Base-by-base conservation (phyloP, 2,113 vertebrate species). In the Leucopternis melanops region DNA sequence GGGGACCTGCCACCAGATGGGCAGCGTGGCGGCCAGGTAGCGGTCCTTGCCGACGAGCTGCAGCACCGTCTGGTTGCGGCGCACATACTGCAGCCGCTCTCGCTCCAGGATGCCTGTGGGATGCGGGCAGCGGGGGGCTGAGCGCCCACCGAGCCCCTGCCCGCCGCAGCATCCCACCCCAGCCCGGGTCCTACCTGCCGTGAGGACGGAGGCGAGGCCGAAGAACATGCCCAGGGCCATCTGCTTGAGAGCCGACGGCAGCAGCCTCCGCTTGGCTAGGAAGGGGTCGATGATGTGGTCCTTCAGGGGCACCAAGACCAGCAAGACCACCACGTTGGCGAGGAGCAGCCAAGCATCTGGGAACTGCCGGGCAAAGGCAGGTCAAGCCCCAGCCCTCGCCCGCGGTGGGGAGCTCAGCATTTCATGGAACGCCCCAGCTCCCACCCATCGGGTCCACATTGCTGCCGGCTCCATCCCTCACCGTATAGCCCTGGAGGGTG, bases 1-100 rank as follows among this genome's bases (percentile, higher is more conserved):
- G 42, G 98, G 98, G 42, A 96, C 47, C 90, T 98, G 98, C 97
- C 98, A 97, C 95, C 97, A 96, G 85, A 97, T 42, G 50, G 96
- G 88, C 78, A 98, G 82, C 0, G 94, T 31, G 6, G 97, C 97
- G 0, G 98, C 97, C 0, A 36, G n/a, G 86, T 96, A 94, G 10
- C 5, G 3, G 8, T 86, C 57, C 34, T 77, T 6, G 23, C 98
- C 97, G 4, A 97, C 81, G n/a, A n/a, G 20, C 88, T 98, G 98
- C 5, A 63, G 19, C 72, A 95, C 61, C 0, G 92, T 96, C 63
- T 94, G 70, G 10, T 97, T 96, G 71, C 7, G 74, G 47, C 8
- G 55, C 27, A 97, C 15, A 25, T 96, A 94, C 7, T n/a, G 25
- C 75, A 98, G 85, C 19, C 96, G 91, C 27, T 97, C 72, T 69